Base-by-base conservation (phyloP, 2,113 vertebrate genomes). In the Chauna torquata region DNA sequence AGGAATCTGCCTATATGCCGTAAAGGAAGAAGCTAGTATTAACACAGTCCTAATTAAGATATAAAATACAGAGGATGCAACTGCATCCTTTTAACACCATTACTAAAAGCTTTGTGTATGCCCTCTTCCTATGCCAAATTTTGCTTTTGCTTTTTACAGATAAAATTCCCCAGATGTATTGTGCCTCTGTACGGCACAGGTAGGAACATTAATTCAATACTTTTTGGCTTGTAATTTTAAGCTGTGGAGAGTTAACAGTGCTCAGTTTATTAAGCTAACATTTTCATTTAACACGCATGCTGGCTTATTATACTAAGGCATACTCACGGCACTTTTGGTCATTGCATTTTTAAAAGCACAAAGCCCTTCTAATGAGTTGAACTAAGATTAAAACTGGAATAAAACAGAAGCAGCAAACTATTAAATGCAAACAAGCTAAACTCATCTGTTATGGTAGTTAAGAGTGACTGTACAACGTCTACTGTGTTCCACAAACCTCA, bases 351-450 rank as follows among this genome's bases (percentile, higher is more conserved):
- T 82, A 54, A 72, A 86, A 78, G 34, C 30, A 86, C 22, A 87
- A 94, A 79, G 16, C 22, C 45, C 14, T 87, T 80, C 18, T 38
- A 91, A 89, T 62, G 9, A 74, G 12, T 24, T 77, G 40, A 91
- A 84, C 42, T 45, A 94, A 81, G 19, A 65, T 74, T 82, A 91
- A 87, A 87, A 91, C 69, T 34, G 82, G 45, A 94, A 57, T 82
- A 71, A 91, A 81, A 95, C 22, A 66, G 54, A 45, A 0, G 0
- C 0, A 0, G 15, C 49, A 69, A 91, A 89, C 14, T 38, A 52
- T 58, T 80, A 80, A 75, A 79, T 54, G 25, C 36, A 84, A 90
- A 78, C 47, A 45, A n/a, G 44, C 8, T 61, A 47, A 92, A 91
- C 69, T 76, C 40, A 68, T 66, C 38, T 85, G n/a, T 18, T 10